These are phyloP conservation scores for Lepidonotus clava DNA, from an alignment of 2,888 invertebrate genomes.

Conservation along the genomic window DNA sequence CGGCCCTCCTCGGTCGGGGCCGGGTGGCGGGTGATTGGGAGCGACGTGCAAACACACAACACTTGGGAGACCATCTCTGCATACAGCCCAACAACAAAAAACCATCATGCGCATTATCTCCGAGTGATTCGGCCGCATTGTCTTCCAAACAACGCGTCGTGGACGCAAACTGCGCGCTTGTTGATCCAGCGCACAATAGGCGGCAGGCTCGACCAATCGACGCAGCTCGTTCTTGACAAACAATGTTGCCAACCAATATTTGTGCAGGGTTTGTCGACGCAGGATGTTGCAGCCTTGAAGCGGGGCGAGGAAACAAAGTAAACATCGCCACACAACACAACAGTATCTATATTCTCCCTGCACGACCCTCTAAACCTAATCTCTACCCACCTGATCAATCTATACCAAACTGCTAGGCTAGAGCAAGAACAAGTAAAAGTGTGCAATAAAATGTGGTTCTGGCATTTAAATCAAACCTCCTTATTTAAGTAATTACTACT, in stretches of 20 bases:
- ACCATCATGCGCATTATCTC: slow-evolving; percentile 50
- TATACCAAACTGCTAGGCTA: no score
- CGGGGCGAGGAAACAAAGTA: slow-evolving; percentile 38
- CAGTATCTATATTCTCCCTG: slow-evolving; percentile 45
- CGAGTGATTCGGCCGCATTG: slow-evolving; percentile 48
- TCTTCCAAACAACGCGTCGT: slow-evolving; percentile 43
- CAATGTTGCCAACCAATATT: slow-evolving; percentile 35
- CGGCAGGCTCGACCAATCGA: neutral
- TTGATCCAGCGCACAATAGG: slow-evolving; percentile 44
- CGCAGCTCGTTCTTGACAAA: neutral
- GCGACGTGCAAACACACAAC: slow-evolving; percentile 21
- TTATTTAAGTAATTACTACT: no score
- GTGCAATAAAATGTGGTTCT: no score
- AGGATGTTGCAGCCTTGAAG: slow-evolving; percentile 47
- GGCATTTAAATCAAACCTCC: no score
- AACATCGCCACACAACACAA: slow-evolving; percentile 36
- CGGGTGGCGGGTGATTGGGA: neutral
- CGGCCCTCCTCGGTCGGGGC: neutral
- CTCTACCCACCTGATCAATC: no score
- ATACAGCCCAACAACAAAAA: slow-evolving; percentile 43
- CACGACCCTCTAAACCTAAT: no score
- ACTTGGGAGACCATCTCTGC: slow-evolving; percentile 39
- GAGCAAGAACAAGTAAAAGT: no score
- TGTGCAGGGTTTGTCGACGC: slow-evolving; percentile 34
- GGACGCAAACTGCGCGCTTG: neutral